A percentile compares a stretch with the other conserved stretches of the same genome.
Conservation (phyloP, 2,888 invertebrate species). For the Brenthis daphne region DNA sequence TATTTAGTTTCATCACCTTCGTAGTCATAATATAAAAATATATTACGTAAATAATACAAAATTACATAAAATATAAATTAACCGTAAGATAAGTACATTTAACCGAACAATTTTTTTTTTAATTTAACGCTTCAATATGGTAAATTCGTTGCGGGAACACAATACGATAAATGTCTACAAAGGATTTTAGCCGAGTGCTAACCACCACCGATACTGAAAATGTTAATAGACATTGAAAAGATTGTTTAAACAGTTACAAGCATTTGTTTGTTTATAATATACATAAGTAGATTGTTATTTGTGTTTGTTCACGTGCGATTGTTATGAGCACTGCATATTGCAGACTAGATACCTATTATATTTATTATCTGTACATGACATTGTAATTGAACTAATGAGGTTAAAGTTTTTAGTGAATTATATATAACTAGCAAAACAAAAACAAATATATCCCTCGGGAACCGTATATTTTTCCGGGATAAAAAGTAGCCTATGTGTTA, state of each 20-base stretch:
- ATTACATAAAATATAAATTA: too few relatives aligned
- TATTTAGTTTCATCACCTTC: too few relatives aligned
- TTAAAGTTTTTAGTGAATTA: too few relatives aligned
- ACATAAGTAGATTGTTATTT: conserved; percentile 17
- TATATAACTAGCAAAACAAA: too few relatives aligned
- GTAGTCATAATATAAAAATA: too few relatives aligned
- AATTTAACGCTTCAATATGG: not conserved
- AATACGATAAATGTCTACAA: not conserved
- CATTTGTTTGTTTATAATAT: conserved; percentile 19
- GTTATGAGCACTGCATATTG: conserved; percentile 3
- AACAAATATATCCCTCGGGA: too few relatives aligned
- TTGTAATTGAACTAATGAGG: too few relatives aligned
- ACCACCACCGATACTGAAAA: conserved; percentile 46
- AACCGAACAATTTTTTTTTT: not conserved
- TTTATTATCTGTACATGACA: not conserved
- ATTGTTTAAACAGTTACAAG: conserved; percentile 26
- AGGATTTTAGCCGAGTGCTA: conserved; percentile 17
- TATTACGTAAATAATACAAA: too few relatives aligned
- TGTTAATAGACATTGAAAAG: conserved; percentile 40
- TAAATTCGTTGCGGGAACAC: conserved; percentile 25
- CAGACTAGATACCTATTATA: not conserved
- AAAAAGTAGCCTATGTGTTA: too few relatives aligned
- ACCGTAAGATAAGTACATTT: not conserved
- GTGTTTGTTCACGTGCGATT: conserved; percentile 16
- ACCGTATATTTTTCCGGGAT: too few relatives aligned